These are phyloP conservation scores for Pelodiscus sinensis DNA, from an alignment of 2,113 vertebrate species.

Conservation along the genomic window DNA sequence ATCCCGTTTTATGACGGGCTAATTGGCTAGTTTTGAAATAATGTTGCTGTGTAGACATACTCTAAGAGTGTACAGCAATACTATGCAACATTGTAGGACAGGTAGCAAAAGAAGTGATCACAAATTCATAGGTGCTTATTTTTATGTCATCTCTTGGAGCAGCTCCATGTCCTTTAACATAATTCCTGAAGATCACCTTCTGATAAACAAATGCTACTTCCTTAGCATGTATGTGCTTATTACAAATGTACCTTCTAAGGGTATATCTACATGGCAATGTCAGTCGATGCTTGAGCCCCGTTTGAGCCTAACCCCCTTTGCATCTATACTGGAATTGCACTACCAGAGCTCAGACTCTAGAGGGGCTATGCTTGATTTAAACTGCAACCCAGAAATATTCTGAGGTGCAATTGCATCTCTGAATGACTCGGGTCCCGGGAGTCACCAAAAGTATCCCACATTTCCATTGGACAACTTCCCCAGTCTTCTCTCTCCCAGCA, in stretches of 20 bases:
- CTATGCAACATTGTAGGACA: not conserved
- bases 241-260: not conserved
- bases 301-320: not conserved
- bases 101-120: not conserved
- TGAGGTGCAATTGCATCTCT: not conserved
- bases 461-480: not conserved
- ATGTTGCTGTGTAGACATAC: no score
- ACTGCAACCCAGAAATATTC: not conserved
- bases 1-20: no score
- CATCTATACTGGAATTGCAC: not conserved
- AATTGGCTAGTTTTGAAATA: no score
- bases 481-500: not conserved
- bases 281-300: not conserved
- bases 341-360: no score
- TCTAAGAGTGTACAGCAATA: no score
- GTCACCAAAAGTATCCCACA: not conserved
- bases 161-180: not conserved
- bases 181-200: not conserved
- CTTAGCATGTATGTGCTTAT: not conserved
- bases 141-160: not conserved
- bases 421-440: not conserved
- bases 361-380: not conserved
- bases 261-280: not conserved
- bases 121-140: not conserved
- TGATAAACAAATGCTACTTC: not conserved